Base-by-base conservation (phyloP, 30 jellyfish, hydroid and myxozoan genomes). In the Chrysaora quinquecirrha region DNA sequence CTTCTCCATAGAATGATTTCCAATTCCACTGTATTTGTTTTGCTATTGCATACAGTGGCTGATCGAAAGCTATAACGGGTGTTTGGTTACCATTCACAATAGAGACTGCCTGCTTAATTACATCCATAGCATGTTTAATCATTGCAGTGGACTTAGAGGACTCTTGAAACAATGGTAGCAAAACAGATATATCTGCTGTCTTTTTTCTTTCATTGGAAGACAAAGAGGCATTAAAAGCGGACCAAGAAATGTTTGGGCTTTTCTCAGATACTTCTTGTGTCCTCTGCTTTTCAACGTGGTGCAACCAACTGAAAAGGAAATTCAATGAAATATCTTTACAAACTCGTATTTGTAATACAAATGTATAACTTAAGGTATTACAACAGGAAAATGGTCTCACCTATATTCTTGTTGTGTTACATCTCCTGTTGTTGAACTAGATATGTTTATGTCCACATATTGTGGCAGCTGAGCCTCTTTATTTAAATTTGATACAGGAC, bases 1-100 rank as follows among this genome's bases (percentile, higher is more conserved):
- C 67, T 58, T 84, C 84, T 16, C 95, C 95, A 62, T 34, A 71
- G 4, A 9, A 30, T 7, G 16, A 30, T 1, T 78, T 69, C 75
- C 76, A 75, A 19, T 27, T 19, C 95, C 95, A 73, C 68, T 84
- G 89, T n/a, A 83, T 20, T 31, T 69, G 72, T 24, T 84, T 84
- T 20, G 95, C 95, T 27, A 84, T 30, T 7, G 89, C 89, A 73
- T 34, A 84, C 72, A 84, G 65, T 54, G 95, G 95, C 84, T 84
- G 95, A 74, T 73, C n/a, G n/a, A n/a, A n/a, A n/a, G n/a, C n/a
- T n/a, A n/a, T n/a, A n/a, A n/a, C n/a, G n/a, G n/a, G n/a, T n/a
- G n/a, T n/a, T n/a, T n/a, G n/a, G n/a, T n/a, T n/a, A n/a, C n/a
- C n/a, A n/a, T n/a, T n/a, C n/a, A n/a, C n/a, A n/a, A n/a, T n/a